A percentile compares a stretch with the other conserved stretches of the same genome.
These are phyloP conservation scores for Glossophaga mutica DNA, from an alignment of 2,797 vertebrate species.

Conservation along the genomic window DNA sequence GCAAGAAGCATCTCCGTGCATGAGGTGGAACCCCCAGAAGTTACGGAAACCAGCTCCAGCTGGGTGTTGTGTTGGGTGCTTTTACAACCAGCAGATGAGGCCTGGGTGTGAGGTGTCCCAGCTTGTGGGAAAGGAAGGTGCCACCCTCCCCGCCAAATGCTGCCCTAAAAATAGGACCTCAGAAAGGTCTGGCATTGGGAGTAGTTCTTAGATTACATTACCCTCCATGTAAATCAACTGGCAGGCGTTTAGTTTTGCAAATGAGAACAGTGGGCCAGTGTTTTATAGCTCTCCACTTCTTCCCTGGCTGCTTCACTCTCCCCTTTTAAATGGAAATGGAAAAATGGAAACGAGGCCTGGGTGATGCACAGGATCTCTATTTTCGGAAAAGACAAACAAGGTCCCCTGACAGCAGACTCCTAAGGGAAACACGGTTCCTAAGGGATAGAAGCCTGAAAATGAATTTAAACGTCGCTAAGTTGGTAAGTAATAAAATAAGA, in stretches of 20 bases:
- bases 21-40: not conserved
- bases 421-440: not conserved
- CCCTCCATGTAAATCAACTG: not conserved
- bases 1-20: not conserved
- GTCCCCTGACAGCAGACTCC: not conserved
- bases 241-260: slow-evolving; percentile 1
- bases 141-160: not conserved
- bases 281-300: not conserved
- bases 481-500: not conserved
- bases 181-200: not conserved
- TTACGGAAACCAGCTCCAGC: not conserved
- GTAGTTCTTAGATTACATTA: not conserved
- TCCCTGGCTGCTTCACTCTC: not conserved
- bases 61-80: not conserved
- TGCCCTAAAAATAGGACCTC: not conserved
- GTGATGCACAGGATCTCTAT: not conserved
- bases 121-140: not conserved
- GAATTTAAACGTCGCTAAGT: not conserved
- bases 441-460: not conserved
- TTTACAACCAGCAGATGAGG: not conserved
- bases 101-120: not conserved
- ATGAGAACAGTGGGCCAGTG: not conserved
- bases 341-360: not conserved
- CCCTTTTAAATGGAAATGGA: not conserved
- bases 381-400: slow-evolving; percentile 15